Evolutionary conservation across 2,113 vertebrate genomes (phyloP), one percentile per base, ranked within the genome.

Genomic region (Thymallus thymallus): DNA sequence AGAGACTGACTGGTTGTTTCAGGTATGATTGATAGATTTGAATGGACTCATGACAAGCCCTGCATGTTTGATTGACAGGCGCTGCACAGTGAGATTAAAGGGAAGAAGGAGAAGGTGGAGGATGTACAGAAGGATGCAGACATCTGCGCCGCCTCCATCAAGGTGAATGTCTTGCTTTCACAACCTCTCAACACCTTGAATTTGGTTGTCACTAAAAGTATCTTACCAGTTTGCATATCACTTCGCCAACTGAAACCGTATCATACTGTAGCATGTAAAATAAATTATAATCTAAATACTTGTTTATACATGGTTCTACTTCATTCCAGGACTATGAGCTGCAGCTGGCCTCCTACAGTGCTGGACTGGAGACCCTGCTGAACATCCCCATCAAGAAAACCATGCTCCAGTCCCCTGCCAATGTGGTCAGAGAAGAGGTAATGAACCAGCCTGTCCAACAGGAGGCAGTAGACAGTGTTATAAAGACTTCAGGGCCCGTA

Each of bases 381-480:
- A 98, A 96, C 82, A 95, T 99, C 80, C 98, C 97, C 5, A 94
- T 98, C 82, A 99, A 98, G 90, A 96, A 92, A 76, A 95, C 94
- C 0, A 91, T 98, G 90, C 89, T 98, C 64, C 96, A 97, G 81
- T 99, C 97, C 48, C 96, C 97, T 22, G 92, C 97, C 46, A 92
- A 93, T 58, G 85, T 92, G 35, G 93, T 99, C 79, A 91, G 95
- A 75, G 92, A 96, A 83, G 96, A 99, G 95, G 98, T 98, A 92
- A 23, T 71, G 67, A 16, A 24, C 10, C 18, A 35, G 16, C 29
- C 29, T 32, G 22, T 55, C 12, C 46, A 46, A 22, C 32, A 46
- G 14, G 9, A 22, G 20, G 7, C 62, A 64, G 22, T 23, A 64
- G 14, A 29, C 24, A 14, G 6, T 29, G 18, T 60, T 22, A 60